A percentile compares a stretch with the other conserved stretches of the same genome.
phyloP scores from a whole-genome alignment of 2,888 invertebrate species.

The Actias luna region DNA sequence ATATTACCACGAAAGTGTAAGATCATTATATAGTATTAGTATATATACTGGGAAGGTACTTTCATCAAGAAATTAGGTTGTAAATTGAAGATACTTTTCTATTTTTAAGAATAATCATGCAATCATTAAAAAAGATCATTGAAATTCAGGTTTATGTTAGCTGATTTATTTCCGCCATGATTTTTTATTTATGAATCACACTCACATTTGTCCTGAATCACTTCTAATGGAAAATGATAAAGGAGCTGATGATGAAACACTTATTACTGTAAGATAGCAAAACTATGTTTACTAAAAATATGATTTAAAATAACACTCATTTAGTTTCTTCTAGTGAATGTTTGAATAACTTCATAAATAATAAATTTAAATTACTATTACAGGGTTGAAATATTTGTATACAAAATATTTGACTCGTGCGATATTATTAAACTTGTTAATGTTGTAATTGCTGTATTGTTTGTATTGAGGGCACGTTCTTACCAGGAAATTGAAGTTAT shows the following conservation, averaged over 20 bases:
- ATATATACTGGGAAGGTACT: neutral
- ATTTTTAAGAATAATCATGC: neutral
- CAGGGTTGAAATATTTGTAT: neutral
- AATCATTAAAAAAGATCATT: no score
- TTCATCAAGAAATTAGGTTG: neutral
- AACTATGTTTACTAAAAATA: neutral
- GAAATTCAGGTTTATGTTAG: no score
- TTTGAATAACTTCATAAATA: neutral
- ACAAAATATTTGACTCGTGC: constrained; percentile 13
- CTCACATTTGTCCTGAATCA: no score
- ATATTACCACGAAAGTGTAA: neutral
- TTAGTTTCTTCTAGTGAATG: no score
- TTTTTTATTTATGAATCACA: no score
- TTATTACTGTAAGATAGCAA: neutral
- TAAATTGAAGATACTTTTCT: neutral
- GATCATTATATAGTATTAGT: neutral
- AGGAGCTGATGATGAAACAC: no score
- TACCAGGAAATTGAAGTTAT: constrained; percentile 22
- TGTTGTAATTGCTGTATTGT: constrained; percentile 19
- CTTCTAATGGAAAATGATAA: no score
- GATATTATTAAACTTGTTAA: constrained; percentile 16
- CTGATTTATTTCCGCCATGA: no score
- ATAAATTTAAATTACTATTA: neutral
- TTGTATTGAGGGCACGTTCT: constrained; percentile 22
- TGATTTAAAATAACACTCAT: neutral